Base-by-base conservation (phyloP, 2,113 vertebrate species). In the Illadopsis cleaveri region DNA sequence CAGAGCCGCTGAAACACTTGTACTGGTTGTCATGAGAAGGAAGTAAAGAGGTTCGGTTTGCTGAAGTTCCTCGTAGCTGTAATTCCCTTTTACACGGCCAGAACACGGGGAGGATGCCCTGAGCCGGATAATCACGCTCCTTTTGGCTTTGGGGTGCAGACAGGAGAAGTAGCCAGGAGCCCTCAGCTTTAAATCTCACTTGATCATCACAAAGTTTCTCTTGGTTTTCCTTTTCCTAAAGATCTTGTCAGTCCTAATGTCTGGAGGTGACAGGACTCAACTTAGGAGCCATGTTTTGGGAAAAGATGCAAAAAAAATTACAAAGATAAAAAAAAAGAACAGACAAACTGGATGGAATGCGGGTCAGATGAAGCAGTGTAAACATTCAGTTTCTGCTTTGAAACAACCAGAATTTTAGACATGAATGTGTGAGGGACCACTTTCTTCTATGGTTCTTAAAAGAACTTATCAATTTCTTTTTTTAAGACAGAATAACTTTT, bases 121-220 rank as follows among this genome's bases (percentile, higher is more conserved):
- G 44, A 71, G 37, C 45, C 69, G 22, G 45, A 24, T 60, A 24
- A 9, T 70, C 33, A 11, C 0, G 0, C 28, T 78, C 15, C 23
- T 66, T 76, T n/a, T 35, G 33, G 18, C 15, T 60, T 40, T 82
- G n/a, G 33, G 37, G 8, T 60, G 23, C 38, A 47, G 44, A 5
- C 9, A 3, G n/a, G 27, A 82, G 30, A 47, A 78, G 60, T 22
- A 62, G 16, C 6, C 69, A 57, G 48, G 23, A 81, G 9, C 6
- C 25, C 24, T 64, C 50, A 71, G 9, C 25, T 81, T 71, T 58
- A 84, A 53, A 42, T 37, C 54, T 40, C 56, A 25, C 23, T 78
- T 22, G 3, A 11, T 47, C 22, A 31, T 37, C 44, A 31, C 23
- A 75, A 82, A 56, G 44, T 18, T 62, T 42, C 15, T n/a, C 65